These are phyloP conservation scores for Chydorus sphaericus DNA, from an alignment of 2,888 invertebrate genomes.

Conservation along the genomic window DNA sequence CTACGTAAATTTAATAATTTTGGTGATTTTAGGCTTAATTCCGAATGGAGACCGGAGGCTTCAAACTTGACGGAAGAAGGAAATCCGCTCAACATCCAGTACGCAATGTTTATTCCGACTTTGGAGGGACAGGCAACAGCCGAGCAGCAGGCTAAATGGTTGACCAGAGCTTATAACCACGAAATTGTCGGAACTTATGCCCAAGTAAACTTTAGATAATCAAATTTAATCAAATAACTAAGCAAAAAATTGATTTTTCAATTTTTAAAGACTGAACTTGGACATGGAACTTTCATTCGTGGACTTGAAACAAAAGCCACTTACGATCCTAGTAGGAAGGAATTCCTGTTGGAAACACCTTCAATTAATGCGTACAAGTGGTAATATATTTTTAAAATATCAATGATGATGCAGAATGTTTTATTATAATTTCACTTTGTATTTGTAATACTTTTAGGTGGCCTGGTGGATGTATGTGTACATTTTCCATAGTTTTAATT, in stretches of 20 bases:
- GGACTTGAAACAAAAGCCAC: constrained; percentile 87
- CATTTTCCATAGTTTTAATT: no score
- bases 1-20: no score
- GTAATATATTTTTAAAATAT: constrained; percentile 33
- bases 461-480: constrained; percentile 55
- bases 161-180: constrained; percentile 63
- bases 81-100: constrained; percentile 61
- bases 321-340: constrained; percentile 63
- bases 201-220: constrained; percentile 47
- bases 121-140: constrained; percentile 75
- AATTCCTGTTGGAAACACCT: constrained; percentile 79
- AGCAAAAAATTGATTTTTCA: no score
- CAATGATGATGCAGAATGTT: neutral
- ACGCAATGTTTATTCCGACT: constrained; percentile 84
- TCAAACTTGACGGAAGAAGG: no score
- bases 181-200: constrained; percentile 88
- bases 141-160: constrained; percentile 80
- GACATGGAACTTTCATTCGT: constrained; percentile 86
- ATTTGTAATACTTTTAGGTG: constrained; percentile 47
- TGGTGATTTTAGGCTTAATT: no score
- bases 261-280: constrained; percentile 64
- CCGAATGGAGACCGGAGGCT: no score
- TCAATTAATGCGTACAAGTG: constrained; percentile 81
- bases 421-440: neutral
- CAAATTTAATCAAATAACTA: no score